phyloP scores from a whole-genome alignment of 2,113 vertebrate species.

The Hemibates koningsi region DNA sequence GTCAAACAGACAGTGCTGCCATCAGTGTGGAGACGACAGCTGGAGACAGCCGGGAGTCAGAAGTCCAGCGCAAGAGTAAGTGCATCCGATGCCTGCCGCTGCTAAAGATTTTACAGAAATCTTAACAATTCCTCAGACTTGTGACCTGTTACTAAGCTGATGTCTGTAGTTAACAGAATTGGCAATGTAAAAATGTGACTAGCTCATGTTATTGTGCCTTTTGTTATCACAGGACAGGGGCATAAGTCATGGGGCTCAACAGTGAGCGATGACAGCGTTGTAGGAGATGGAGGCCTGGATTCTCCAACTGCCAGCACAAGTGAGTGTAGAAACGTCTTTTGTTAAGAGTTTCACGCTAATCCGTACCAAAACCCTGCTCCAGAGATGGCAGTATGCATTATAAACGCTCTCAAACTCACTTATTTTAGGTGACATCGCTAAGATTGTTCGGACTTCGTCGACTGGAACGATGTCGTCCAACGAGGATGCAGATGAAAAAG shows the following conservation, averaged over 20 bases:
- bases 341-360: background rate
- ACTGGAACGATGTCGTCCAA: constrained; percentile 80
- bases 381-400: background rate
- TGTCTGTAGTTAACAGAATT: background rate
- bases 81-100: background rate
- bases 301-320: constrained; percentile 68
- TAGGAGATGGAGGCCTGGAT: constrained; percentile 64
- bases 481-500: constrained; percentile 82
- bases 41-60: background rate
- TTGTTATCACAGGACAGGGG: constrained; percentile 64
- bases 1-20: constrained; percentile 34
- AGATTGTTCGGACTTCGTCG: constrained; percentile 74
- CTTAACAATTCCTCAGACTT: background rate
- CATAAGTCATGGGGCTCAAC: constrained; percentile 90
- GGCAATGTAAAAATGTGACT: background rate
- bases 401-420: background rate
- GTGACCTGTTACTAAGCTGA: background rate
- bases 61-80: constrained; percentile 71
- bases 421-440: constrained; percentile 79
- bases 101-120: background rate
- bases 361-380: background rate
- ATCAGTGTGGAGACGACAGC: constrained; percentile 19
- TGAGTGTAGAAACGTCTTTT: background rate
- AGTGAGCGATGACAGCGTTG: constrained; percentile 72
- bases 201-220: background rate